Conservation (phyloP, 1,140 invertebrate species). For the Parapsyche elsis region DNA sequence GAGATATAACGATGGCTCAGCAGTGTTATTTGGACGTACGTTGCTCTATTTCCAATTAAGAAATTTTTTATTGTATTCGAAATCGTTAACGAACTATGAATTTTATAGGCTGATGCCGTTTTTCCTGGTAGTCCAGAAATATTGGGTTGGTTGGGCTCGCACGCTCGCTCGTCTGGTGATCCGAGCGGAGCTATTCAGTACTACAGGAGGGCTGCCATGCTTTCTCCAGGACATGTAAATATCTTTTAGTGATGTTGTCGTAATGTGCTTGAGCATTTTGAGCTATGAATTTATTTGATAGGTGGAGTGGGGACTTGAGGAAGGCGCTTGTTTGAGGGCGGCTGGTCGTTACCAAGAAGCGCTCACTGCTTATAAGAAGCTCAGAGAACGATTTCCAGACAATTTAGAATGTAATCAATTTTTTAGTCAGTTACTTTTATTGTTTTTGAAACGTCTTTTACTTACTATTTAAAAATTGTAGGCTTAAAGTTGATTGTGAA, state of each 20-base stretch:
- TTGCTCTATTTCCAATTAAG: not conserved
- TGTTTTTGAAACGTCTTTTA: not conserved
- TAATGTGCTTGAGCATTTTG: not conserved
- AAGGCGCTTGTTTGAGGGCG: conserved; percentile 64
- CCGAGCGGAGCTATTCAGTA: conserved; percentile 61
- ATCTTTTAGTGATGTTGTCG: not conserved
- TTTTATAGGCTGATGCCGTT: conserved; percentile 62
- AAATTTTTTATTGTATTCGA: not conserved
- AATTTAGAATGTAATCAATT: conserved; percentile 63
- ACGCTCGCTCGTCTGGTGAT: conserved; percentile 56
- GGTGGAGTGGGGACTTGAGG: conserved; percentile 65
- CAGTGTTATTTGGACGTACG: conserved; percentile 66
- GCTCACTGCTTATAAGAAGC: conserved; percentile 62
- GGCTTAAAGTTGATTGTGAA: conserved; percentile 66
- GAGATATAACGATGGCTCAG: conserved; percentile 63
- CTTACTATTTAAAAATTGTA: conserved; percentile 49
- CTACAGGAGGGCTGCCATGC: conserved; percentile 61
- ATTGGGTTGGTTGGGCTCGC: conserved; percentile 63
- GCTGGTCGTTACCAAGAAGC: conserved; percentile 65
- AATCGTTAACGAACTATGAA: not conserved
- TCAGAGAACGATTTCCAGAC: conserved; percentile 64
- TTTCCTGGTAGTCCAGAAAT: conserved; percentile 62
- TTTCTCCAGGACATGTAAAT: conserved; percentile 62
- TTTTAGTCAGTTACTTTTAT: not conserved
- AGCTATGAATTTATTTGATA: conserved; percentile 48